Evolutionary conservation across 2,113 vertebrate species (phyloP).

Genomic region (Orientallactaga bullata): DNA sequence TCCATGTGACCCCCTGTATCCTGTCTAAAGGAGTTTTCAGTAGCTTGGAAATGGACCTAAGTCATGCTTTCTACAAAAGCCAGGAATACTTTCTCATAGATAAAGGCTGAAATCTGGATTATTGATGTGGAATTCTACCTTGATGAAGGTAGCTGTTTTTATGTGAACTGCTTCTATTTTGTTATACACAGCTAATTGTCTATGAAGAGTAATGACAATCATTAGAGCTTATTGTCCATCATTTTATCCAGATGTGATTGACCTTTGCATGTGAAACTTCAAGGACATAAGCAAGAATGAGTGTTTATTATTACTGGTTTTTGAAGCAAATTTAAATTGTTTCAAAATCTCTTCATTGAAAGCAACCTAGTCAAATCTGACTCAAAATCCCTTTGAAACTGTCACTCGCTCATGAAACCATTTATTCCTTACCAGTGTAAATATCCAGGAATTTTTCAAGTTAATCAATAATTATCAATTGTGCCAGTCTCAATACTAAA

Average conservation of each 20-base stretch:
- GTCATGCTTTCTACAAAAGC: not conserved
- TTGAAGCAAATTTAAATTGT: not conserved
- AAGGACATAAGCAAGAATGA: not conserved
- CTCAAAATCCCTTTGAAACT: not conserved
- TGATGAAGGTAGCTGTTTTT: not conserved
- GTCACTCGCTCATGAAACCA: not conserved
- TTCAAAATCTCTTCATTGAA: slow-evolving; percentile 10
- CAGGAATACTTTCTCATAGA: not conserved
- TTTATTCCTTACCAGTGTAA: not conserved
- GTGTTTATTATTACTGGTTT: not conserved
- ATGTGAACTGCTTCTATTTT: not conserved
- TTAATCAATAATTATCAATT: not conserved
- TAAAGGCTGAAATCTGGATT: not conserved
- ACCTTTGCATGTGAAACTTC: not conserved
- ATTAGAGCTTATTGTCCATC: not conserved
- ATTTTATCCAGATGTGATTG: not conserved
- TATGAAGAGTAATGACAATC: not conserved
- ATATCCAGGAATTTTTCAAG: not conserved
- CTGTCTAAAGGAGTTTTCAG: not conserved
- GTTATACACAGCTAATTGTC: not conserved
- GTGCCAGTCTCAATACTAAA: not conserved
- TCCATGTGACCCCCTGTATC: too few relatives aligned
- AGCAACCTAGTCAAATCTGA: not conserved
- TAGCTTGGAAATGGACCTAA: not conserved
- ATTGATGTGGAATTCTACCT: not conserved